Evolutionary conservation across 1,140 invertebrate species (phyloP).

Genomic region (Cataglyphis hispanica): DNA sequence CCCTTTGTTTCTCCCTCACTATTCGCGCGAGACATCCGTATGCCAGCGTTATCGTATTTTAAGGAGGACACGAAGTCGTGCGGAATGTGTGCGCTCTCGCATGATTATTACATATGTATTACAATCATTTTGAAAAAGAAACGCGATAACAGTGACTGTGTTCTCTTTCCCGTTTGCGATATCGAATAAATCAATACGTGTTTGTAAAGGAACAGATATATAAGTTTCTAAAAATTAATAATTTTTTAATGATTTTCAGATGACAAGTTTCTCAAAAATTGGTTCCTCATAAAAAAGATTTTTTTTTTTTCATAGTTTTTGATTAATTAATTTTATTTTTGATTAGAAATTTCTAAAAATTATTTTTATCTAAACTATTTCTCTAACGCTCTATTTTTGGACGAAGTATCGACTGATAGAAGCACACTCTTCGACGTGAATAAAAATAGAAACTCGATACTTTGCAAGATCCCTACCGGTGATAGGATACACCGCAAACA

Average conservation of each 20-base stretch:
- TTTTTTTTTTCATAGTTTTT: too few relatives aligned
- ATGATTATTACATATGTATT: slow-evolving; percentile 79
- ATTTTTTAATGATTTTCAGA: too few relatives aligned
- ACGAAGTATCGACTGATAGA: not conserved
- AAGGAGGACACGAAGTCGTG: slow-evolving; percentile 19
- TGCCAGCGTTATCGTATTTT: slow-evolving; percentile 23
- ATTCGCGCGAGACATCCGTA: slow-evolving; percentile 22
- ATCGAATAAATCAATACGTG: too few relatives aligned
- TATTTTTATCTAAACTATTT: not conserved
- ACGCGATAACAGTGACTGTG: slow-evolving; percentile 73
- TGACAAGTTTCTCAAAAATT: too few relatives aligned
- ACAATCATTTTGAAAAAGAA: slow-evolving; percentile 74
- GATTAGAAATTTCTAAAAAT: not conserved
- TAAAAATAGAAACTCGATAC: slow-evolving; percentile 35
- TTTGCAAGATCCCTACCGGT: not conserved
- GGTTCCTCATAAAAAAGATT: too few relatives aligned
- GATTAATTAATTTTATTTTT: too few relatives aligned
- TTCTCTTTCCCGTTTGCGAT: slow-evolving; percentile 58
- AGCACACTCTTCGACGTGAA: not conserved
- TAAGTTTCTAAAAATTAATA: too few relatives aligned
- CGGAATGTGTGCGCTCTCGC: slow-evolving; percentile 51
- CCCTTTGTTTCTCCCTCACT: slow-evolving; percentile 9
- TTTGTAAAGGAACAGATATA: too few relatives aligned
- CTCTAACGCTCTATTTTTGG: not conserved
- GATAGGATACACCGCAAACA: slow-evolving; percentile 55